These are phyloP conservation scores for Apostichopus japonicus DNA, from an alignment of 35 echinoderm and acorn worm genomes.

Conservation along the genomic window DNA sequence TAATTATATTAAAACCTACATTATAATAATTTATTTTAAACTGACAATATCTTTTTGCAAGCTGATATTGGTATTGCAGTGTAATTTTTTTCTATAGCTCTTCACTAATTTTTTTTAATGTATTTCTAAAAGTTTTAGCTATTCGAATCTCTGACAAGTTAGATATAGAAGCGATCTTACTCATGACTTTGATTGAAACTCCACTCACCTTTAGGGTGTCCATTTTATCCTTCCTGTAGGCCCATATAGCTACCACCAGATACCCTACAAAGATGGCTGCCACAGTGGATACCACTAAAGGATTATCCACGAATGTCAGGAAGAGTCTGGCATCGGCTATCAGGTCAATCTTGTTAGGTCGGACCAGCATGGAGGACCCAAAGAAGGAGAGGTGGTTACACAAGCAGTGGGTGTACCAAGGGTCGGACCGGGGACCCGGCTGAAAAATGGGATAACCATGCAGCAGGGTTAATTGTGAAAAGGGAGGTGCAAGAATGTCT, in stretches of 20 bases:
- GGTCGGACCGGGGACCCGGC: slow-evolving; percentile 67
- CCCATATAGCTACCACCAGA: slow-evolving; percentile 64
- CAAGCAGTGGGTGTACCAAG: slow-evolving; percentile 66
- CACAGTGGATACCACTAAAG: slow-evolving; percentile 78
- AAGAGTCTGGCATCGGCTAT: slow-evolving; percentile 85
- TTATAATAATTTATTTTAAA: too few relatives aligned
- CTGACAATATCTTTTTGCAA: too few relatives aligned
- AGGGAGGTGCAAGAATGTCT: too few relatives aligned
- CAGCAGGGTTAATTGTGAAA: too few relatives aligned
- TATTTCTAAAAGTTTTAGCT: too few relatives aligned
- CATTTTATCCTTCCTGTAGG: slow-evolving; percentile 74
- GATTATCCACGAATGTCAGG: slow-evolving; percentile 83
- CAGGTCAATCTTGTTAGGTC: slow-evolving; percentile 87
- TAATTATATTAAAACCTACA: too few relatives aligned
- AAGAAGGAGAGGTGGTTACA: slow-evolving; percentile 96
- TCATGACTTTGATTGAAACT: background rate
- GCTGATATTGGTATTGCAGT: too few relatives aligned
- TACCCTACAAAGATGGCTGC: slow-evolving; percentile 55
- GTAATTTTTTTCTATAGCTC: too few relatives aligned
- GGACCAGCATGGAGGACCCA: slow-evolving; percentile 79
- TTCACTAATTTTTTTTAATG: too few relatives aligned
- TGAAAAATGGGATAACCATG: background rate
- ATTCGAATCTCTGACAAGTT: too few relatives aligned
- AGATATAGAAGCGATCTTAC: too few relatives aligned
- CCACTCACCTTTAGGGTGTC: slow-evolving; percentile 66